A percentile compares a stretch with the other conserved stretches of the same genome.
These are phyloP conservation scores for Smutsia temminckii DNA, from an alignment of 2,797 vertebrate genomes.

Conservation along the genomic window DNA sequence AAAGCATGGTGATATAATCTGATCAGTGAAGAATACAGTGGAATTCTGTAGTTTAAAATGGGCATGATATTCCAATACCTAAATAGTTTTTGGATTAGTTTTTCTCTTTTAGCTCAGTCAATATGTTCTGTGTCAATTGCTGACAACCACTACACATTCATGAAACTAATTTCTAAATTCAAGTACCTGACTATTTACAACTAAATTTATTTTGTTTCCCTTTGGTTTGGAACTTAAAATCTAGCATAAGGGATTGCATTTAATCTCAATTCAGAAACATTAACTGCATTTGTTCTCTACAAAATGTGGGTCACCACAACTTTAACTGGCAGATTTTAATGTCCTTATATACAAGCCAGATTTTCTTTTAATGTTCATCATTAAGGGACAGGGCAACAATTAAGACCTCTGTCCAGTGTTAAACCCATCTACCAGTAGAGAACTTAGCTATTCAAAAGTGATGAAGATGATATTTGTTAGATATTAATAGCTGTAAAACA, in stretches of 20 bases:
- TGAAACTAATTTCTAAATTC: constrained; percentile 27
- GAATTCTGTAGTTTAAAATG: background rate
- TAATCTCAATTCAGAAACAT: constrained; percentile 10
- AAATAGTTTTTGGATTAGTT: background rate
- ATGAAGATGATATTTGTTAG: background rate
- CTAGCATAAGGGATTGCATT: background rate
- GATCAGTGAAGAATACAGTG: constrained; percentile 31
- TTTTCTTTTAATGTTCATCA: background rate
- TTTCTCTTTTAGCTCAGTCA: background rate
- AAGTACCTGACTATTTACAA: background rate
- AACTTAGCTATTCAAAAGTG: background rate
- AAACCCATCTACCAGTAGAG: background rate
- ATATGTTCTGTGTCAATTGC: background rate
- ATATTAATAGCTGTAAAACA: background rate
- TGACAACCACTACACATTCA: background rate
- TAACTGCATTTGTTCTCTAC: background rate
- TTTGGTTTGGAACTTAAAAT: background rate
- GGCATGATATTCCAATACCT: background rate
- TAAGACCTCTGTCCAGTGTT: background rate
- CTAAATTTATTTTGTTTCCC: background rate
- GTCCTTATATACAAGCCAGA: background rate
- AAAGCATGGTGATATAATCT: constrained; percentile 30
- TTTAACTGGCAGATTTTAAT: background rate
- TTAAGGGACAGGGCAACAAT: background rate
- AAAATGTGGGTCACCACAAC: background rate